Conservation (phyloP, 2,888 invertebrate genomes). For the Lypha dubia region DNA sequence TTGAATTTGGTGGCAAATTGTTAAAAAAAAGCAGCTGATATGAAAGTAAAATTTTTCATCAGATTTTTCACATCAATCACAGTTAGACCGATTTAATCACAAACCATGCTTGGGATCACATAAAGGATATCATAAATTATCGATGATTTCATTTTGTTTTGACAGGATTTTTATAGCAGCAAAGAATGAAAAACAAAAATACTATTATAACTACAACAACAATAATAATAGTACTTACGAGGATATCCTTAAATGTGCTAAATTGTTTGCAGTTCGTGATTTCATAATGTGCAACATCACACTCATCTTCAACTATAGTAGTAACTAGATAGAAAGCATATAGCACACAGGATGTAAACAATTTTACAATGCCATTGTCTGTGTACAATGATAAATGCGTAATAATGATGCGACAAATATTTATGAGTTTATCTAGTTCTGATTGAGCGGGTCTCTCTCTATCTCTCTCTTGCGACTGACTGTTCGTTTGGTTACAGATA, state of each 20-base stretch:
- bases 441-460: slow-evolving; percentile 9
- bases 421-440: slow-evolving; percentile 66
- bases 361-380: slow-evolving; percentile 52
- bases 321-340: not conserved
- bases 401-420: slow-evolving; percentile 79
- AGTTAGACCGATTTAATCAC: not conserved
- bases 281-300: slow-evolving; percentile 31
- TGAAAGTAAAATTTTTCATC: not conserved
- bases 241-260: slow-evolving; percentile 42
- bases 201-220: slow-evolving; percentile 25
- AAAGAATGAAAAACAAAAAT: slow-evolving; percentile 8
- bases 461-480: not conserved
- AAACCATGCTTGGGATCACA: slow-evolving; percentile 34
- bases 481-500: slow-evolving; percentile 59
- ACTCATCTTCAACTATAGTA: slow-evolving; percentile 21
- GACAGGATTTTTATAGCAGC: slow-evolving; percentile 77
- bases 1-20: slow-evolving; percentile 39
- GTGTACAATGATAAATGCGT: slow-evolving; percentile 68
- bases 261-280: slow-evolving; percentile 50
- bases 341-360: slow-evolving; percentile 48
- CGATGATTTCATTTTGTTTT: slow-evolving; percentile 83
- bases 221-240: slow-evolving; percentile 34
- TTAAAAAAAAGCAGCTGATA: slow-evolving; percentile 39
- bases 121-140: slow-evolving; percentile 83
- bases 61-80: slow-evolving; percentile 41